Evolutionary conservation across 2,888 invertebrate genomes (phyloP).

Genomic region (Pachliopta kotzebuea): DNA sequence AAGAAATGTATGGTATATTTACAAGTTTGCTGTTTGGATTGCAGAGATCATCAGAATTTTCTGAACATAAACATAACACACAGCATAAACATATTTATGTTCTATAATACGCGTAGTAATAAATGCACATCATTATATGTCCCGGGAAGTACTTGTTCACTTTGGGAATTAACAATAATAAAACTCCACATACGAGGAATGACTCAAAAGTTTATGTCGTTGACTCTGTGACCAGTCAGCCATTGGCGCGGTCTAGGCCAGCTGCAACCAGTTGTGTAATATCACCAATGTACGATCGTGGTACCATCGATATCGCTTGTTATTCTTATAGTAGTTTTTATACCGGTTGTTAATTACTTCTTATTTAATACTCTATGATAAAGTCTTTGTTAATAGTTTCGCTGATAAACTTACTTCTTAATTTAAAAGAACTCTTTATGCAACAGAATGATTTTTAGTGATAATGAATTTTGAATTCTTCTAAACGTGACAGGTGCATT

Average conservation of each 20-base stretch:
- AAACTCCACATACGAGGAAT: slow-evolving; percentile 5
- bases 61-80: too few species aligned
- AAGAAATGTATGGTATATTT: too few species aligned
- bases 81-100: neutral
- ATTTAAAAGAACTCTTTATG: too few species aligned
- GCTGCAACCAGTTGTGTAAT: slow-evolving; percentile 22
- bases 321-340: slow-evolving; percentile 43
- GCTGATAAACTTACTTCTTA: too few species aligned
- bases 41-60: too few species aligned
- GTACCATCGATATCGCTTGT: slow-evolving; percentile 20
- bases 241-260: slow-evolving; percentile 5
- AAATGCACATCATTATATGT: neutral
- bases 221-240: slow-evolving; percentile 8
- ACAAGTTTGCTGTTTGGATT: too few species aligned
- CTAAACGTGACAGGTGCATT: too few species aligned
- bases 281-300: slow-evolving; percentile 12
- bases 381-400: neutral
- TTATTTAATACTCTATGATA: slow-evolving; percentile 54
- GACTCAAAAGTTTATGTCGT: slow-evolving; percentile 21
- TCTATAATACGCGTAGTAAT: neutral
- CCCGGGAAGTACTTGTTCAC: slow-evolving; percentile 1
- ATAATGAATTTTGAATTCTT: too few species aligned
- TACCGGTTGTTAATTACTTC: slow-evolving; percentile 48
- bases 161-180: slow-evolving; percentile 8
- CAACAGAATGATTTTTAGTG: too few species aligned